Evolutionary conservation across 2,113 vertebrate species (phyloP).

Genomic region (Phaethon lepturus): DNA sequence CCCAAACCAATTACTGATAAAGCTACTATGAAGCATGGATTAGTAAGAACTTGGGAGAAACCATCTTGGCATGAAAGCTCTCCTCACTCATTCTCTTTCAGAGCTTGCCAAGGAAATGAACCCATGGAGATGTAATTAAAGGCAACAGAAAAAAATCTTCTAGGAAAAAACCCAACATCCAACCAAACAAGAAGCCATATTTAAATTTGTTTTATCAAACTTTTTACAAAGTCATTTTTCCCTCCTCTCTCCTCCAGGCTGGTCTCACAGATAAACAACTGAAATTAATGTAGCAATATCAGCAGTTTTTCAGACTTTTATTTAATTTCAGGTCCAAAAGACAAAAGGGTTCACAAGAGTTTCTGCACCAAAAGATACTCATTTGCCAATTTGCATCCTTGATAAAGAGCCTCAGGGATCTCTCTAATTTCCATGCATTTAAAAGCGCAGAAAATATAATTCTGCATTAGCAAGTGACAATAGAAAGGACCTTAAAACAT

Average conservation of each 20-base stretch:
- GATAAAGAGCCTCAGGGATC: background rate
- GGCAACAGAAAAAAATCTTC: background rate
- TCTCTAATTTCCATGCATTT: background rate
- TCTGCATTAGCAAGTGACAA: background rate
- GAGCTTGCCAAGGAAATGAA: constrained; percentile 51
- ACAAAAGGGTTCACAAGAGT: background rate
- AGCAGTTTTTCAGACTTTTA: background rate
- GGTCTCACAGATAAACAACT: constrained; percentile 33
- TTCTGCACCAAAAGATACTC: background rate
- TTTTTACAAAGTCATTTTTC: background rate
- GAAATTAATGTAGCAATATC: constrained; percentile 13
- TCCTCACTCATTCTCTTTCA: constrained; percentile 29
- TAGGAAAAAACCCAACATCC: background rate
- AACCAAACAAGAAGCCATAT: background rate
- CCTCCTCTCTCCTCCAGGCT: background rate
- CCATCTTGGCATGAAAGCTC: background rate
- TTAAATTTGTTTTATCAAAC: background rate
- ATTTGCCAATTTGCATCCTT: background rate
- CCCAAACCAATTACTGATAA: constrained; percentile 60
- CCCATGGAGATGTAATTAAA: constrained; percentile 49
- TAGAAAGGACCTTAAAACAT: background rate
- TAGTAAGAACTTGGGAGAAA: constrained; percentile 37
- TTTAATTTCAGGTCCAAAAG: constrained; percentile 9
- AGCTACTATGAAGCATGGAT: constrained; percentile 38
- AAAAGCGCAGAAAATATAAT: background rate